phyloP scores from a whole-genome alignment of 2,888 invertebrate species.

The Sminthurides aquaticus region DNA sequence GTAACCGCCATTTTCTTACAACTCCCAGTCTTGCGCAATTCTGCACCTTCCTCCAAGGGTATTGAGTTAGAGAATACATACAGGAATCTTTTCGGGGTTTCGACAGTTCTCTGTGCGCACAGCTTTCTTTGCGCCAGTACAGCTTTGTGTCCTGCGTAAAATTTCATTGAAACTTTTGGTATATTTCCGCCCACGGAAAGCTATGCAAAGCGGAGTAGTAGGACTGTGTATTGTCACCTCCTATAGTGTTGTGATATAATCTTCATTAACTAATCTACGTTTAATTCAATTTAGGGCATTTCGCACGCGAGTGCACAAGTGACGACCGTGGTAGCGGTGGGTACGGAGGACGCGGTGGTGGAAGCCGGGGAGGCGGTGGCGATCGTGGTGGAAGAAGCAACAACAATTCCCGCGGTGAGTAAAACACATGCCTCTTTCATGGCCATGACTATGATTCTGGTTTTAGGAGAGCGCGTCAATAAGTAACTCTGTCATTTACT shows the following conservation, averaged over 20 bases:
- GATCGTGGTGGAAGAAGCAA: constrained; percentile 11
- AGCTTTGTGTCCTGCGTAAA: neutral
- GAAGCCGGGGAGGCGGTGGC: constrained; percentile 11
- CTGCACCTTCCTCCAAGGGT: too few species aligned
- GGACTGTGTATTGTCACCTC: too few species aligned
- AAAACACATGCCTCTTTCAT: too few species aligned
- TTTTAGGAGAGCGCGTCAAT: too few species aligned
- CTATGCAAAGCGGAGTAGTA: too few species aligned
- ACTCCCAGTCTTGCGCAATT: too few species aligned
- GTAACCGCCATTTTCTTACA: neutral
- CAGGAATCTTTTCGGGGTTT: too few species aligned
- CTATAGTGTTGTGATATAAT: neutral
- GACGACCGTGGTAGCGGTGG: constrained; percentile 16
- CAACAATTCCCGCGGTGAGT: constrained; percentile 14
- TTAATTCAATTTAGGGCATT: constrained; percentile 11
- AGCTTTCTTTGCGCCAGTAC: neutral
- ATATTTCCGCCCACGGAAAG: too few species aligned
- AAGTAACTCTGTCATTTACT: neutral
- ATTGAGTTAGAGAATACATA: too few species aligned
- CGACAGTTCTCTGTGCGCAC: neutral
- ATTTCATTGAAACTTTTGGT: too few species aligned
- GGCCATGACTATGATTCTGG: too few species aligned
- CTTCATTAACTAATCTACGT: neutral
- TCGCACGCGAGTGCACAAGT: constrained; percentile 22
- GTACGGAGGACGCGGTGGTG: constrained; percentile 12